Base-by-base conservation (phyloP, 2,888 invertebrate genomes). In the Cosmia pyralina region DNA sequence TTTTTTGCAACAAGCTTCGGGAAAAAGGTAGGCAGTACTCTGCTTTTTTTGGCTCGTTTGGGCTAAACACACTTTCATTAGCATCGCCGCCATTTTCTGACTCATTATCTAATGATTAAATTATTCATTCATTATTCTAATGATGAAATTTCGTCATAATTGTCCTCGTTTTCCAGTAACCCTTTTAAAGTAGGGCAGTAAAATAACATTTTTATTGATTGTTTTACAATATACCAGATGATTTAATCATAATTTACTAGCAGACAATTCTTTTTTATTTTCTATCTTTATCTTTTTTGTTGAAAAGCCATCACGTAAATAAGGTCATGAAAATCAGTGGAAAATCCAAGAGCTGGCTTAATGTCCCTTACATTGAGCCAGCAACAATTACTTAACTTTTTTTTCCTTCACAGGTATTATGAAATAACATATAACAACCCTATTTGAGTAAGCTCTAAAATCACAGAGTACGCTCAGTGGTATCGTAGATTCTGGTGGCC, bases 401-500 rank as follows among this genome's bases (percentile, higher is more conserved):
- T 19, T 63, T 44, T 58, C 17, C 1, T 8, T 22, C 13, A 57
- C 22, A 41, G 15, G 34, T 15, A 38, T 38, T 48, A 28, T 28
- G 19, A 15, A 15, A 46, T 52, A 11, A 11, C 19, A 28, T 5
- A 17, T 28, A 28, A 15, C 19, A 44, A 10, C 15, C 15, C 6
- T 44, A 22, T 59, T 28, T 11, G 13, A 28, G 69, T 69, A 1
- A 44, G 77, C 48, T 77, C 15, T 53, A 28, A 38, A 72, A 58
- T 57, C 46, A 52, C 38, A 64, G 67, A 57, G 62, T 77, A 28
- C 65, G 80, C 79, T 79, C 81, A 57, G 62, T 66, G 65, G 55
- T 57, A 80, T 73, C 46, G 72, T 85, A 79, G 85, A 83, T 92
- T 88, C 78, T 74, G 85, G 90, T 79, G 65, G 85, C 77, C 88